Conservation (phyloP, 2,113 vertebrate genomes). For the Lycaon pictus region DNA sequence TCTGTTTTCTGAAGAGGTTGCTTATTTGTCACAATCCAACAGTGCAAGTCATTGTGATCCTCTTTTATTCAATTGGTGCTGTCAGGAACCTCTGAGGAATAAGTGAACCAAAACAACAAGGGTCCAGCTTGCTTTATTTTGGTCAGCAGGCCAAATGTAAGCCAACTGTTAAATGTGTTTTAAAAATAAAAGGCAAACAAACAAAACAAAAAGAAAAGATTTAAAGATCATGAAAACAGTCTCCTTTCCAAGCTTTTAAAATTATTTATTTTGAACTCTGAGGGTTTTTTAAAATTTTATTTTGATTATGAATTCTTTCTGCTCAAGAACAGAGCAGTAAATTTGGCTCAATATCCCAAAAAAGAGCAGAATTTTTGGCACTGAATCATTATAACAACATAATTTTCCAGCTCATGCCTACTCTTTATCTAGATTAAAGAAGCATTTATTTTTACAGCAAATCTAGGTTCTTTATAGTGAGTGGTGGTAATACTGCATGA, state of each 20-base stretch:
- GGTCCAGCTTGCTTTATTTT: not conserved
- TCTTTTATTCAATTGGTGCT: not conserved
- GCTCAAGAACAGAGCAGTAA: slow-evolving; percentile 35
- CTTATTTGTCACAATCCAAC: not conserved
- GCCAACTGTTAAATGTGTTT: slow-evolving; percentile 28
- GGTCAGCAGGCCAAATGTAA: slow-evolving; percentile 49
- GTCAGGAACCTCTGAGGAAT: not conserved
- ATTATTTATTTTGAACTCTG: slow-evolving; percentile 64
- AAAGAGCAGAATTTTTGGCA: slow-evolving; percentile 68
- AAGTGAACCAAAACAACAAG: slow-evolving; percentile 8
- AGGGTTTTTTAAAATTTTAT: slow-evolving; percentile 26
- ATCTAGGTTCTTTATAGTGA: slow-evolving; percentile 47
- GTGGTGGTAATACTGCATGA: slow-evolving; percentile 2
- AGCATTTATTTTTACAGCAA: slow-evolving; percentile 60
- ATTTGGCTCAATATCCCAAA: slow-evolving; percentile 37
- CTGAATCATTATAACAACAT: slow-evolving; percentile 27
- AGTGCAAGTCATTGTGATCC: not conserved
- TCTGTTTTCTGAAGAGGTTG: not conserved
- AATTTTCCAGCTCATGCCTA: slow-evolving; percentile 45
- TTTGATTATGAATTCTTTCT: slow-evolving; percentile 66
- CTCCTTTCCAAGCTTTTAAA: slow-evolving; percentile 13
- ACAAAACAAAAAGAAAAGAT: slow-evolving; percentile 52
- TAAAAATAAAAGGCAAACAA: slow-evolving; percentile 62
- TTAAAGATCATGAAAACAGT: slow-evolving; percentile 64
- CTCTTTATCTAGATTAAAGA: slow-evolving; percentile 60